Evolutionary conservation across 1,140 invertebrate species (phyloP).

Genomic region (Meteorus sp.): DNA sequence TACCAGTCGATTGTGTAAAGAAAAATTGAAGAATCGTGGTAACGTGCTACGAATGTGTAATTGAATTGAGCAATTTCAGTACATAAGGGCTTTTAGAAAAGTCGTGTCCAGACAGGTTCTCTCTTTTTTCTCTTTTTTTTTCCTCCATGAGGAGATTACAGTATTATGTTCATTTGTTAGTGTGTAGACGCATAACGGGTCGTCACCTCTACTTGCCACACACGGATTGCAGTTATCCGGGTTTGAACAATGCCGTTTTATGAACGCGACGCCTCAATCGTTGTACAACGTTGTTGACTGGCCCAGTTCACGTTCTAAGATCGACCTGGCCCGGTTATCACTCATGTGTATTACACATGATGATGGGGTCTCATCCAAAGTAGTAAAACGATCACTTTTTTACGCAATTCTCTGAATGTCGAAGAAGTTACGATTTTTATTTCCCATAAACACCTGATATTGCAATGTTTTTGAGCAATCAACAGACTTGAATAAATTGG

Average conservation of each 20-base stretch:
- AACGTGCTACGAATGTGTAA: not conserved
- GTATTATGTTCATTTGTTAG: no score
- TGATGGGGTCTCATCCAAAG: no score
- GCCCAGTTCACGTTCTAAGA: slow-evolving; percentile 25
- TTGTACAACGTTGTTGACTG: slow-evolving; percentile 2
- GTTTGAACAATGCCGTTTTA: slow-evolving; percentile 24
- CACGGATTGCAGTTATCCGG: not conserved
- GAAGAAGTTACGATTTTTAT: no score
- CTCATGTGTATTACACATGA: slow-evolving; percentile 2
- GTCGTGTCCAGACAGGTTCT: not conserved
- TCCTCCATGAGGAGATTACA: not conserved
- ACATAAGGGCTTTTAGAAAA: not conserved
- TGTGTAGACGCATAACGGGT: no score
- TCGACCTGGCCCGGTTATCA: slow-evolving; percentile 19
- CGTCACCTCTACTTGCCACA: slow-evolving; percentile 3
- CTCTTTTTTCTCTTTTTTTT: not conserved
- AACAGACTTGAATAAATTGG: no score
- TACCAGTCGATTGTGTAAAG: not conserved
- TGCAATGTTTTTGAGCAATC: no score
- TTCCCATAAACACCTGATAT: no score
- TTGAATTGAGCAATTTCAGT: not conserved
- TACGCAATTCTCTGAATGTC: no score
- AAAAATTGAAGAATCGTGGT: not conserved
- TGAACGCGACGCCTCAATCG: slow-evolving; percentile 14
- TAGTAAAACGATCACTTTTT: not conserved